Evolutionary conservation across 2,797 vertebrate species (phyloP).

Genomic region (Micrastur ruficollis): DNA sequence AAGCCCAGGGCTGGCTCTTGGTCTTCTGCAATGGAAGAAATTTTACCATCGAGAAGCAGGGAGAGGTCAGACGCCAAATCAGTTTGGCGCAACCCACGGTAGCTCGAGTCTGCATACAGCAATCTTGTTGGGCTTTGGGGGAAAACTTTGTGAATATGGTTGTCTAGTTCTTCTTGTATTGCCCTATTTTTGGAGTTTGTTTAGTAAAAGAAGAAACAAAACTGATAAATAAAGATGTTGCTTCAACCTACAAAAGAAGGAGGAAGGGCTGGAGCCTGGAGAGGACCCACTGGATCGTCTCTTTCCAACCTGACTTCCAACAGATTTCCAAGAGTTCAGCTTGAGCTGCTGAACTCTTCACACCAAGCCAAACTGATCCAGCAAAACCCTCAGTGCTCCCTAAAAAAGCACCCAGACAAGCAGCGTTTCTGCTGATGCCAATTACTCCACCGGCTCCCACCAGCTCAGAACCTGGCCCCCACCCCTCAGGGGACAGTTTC

Average conservation of each 20-base stretch:
- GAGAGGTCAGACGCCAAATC: background rate
- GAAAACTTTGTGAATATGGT: background rate
- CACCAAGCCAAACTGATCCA: background rate
- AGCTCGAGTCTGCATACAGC: accelerated
- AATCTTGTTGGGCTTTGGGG: background rate
- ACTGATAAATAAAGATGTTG: background rate
- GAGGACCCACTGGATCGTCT: background rate
- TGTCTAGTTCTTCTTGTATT: background rate
- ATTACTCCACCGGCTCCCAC: background rate
- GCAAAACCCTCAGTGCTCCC: background rate
- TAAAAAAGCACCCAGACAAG: background rate
- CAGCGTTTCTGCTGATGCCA: background rate
- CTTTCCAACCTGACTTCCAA: background rate
- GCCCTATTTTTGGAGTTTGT: background rate
- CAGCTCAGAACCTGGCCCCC: background rate
- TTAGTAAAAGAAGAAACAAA: background rate
- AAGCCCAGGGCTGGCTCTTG: background rate
- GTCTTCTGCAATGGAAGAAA: background rate
- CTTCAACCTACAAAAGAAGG: background rate
- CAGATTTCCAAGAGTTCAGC: background rate
- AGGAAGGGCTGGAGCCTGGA: background rate
- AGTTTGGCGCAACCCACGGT: background rate
- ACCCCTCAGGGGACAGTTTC: background rate
- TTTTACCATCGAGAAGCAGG: background rate
- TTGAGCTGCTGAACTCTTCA: background rate